Percentiles rank a stretch among this genome's conserved stretches.
phyloP scores from a whole-genome alignment of 92 coral and sea anemone species.

The Zoanthus solanderi region DNA sequence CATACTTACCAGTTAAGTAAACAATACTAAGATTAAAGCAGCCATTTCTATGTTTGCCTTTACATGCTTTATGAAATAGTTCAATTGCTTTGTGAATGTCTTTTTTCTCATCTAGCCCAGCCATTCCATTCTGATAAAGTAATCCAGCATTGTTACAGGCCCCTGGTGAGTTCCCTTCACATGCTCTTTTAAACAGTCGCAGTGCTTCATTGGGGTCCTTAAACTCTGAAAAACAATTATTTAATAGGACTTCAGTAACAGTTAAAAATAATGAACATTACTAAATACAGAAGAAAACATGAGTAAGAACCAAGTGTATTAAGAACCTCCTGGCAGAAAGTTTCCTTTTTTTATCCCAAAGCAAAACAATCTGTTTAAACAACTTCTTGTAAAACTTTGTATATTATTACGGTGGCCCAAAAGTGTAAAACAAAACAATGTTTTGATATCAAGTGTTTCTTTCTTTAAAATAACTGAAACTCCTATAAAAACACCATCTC shows the following conservation, averaged over 20 bases:
- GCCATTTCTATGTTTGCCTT: slow-evolving; percentile 82
- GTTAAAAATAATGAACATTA: too few relatives aligned
- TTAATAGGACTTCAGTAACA: too few relatives aligned
- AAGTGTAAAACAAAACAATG: background rate
- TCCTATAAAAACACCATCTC: too few relatives aligned
- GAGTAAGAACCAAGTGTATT: too few relatives aligned
- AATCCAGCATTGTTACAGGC: slow-evolving; percentile 98
- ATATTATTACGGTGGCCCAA: background rate
- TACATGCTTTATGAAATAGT: slow-evolving; percentile 79
- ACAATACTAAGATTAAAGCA: slow-evolving; percentile 94
- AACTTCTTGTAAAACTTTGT: too few relatives aligned
- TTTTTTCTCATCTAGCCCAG: slow-evolving; percentile 70
- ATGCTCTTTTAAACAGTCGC: slow-evolving; percentile 82
- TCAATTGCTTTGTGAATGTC: slow-evolving; percentile 89
- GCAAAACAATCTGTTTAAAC: too few relatives aligned
- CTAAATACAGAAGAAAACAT: too few relatives aligned
- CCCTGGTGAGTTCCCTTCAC: slow-evolving; percentile 78
- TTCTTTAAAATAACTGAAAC: too few relatives aligned
- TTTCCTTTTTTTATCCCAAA: too few relatives aligned
- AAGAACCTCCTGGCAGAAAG: too few relatives aligned
- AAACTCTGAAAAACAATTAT: slow-evolving; percentile 62
- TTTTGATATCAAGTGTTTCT: background rate
- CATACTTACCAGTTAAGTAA: slow-evolving; percentile 87
- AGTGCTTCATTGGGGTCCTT: slow-evolving; percentile 93
- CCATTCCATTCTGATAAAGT: slow-evolving; percentile 92